Conservation (phyloP, 2,797 vertebrate genomes). For the Pseudochaenichthys georgianus region DNA sequence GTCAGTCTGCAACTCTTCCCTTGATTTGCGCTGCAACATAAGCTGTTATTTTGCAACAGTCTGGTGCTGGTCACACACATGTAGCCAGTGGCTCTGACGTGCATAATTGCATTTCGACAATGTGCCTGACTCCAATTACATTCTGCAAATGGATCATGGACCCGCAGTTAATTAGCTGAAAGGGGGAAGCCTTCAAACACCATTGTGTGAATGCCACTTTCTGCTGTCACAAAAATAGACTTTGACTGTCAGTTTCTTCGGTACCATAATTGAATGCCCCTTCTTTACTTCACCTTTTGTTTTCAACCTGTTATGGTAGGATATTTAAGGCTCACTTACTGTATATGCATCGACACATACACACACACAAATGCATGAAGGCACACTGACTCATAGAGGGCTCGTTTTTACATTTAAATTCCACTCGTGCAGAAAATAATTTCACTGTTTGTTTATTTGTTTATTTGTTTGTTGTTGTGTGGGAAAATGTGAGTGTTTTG, state of each 20-base stretch:
- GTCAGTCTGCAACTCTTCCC: background rate
- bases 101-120: constrained; percentile 39
- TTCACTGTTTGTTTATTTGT: constrained; percentile 19
- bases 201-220: background rate
- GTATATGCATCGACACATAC: background rate
- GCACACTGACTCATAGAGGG: constrained; percentile 1
- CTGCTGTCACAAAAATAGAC: background rate
- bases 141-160: constrained; percentile 30
- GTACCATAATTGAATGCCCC: constrained; percentile 7
- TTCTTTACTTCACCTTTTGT: too few species aligned
- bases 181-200: constrained; percentile 3
- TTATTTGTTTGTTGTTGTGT: constrained; percentile 23
- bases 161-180: constrained; percentile 21
- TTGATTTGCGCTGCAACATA: background rate
- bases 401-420: constrained; percentile 14
- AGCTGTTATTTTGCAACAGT: constrained; percentile 1
- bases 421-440: constrained; percentile 12
- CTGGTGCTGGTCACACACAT: background rate
- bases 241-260: constrained; percentile 21
- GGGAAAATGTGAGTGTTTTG: constrained; percentile 12
- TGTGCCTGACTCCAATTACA: constrained; percentile 31
- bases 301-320: background rate
- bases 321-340: constrained; percentile 1
- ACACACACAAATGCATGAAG: background rate
- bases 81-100: background rate